phyloP scores from a whole-genome alignment of 2,888 invertebrate genomes.

The Aromia moschata region DNA sequence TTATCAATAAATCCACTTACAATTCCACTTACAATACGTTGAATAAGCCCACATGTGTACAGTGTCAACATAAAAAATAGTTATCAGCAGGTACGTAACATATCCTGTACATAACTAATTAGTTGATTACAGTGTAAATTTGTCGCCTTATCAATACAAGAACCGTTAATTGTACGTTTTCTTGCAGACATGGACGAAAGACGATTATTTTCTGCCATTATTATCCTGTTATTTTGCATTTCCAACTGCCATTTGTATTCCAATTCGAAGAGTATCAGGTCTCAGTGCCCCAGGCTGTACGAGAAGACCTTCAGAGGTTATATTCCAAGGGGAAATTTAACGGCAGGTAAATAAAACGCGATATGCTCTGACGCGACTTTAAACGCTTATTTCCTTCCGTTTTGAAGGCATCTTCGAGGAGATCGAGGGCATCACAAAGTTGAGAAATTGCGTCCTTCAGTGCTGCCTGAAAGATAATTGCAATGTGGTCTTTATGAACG shows the following conservation, averaged over 20 bases:
- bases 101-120: slow-evolving; percentile 10
- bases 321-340: slow-evolving; percentile 57
- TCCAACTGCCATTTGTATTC: slow-evolving; percentile 35
- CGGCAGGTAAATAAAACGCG: slow-evolving; percentile 50
- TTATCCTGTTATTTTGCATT: slow-evolving; percentile 31
- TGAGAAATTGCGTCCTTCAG: slow-evolving; percentile 73
- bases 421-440: slow-evolving; percentile 64
- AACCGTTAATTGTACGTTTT: neutral
- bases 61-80: slow-evolving; percentile 5
- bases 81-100: slow-evolving; percentile 13
- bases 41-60: slow-evolving; percentile 18
- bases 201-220: slow-evolving; percentile 1
- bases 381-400: no score
- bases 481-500: slow-evolving; percentile 82
- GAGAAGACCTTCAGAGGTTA: slow-evolving; percentile 55
- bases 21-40: neutral
- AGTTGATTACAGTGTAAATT: neutral
- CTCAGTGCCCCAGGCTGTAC: slow-evolving; percentile 55
- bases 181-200: slow-evolving; percentile 18
- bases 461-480: slow-evolving; percentile 75
- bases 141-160: no score
- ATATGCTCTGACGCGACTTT: no score
- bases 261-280: slow-evolving; percentile 37
- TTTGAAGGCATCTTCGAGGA: slow-evolving; percentile 65
- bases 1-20: slow-evolving; percentile 13